Evolutionary conservation across 2,113 vertebrate species (phyloP), one percentile per base, ranked within the genome.

Genomic region (Neopipo cinnamomea): DNA sequence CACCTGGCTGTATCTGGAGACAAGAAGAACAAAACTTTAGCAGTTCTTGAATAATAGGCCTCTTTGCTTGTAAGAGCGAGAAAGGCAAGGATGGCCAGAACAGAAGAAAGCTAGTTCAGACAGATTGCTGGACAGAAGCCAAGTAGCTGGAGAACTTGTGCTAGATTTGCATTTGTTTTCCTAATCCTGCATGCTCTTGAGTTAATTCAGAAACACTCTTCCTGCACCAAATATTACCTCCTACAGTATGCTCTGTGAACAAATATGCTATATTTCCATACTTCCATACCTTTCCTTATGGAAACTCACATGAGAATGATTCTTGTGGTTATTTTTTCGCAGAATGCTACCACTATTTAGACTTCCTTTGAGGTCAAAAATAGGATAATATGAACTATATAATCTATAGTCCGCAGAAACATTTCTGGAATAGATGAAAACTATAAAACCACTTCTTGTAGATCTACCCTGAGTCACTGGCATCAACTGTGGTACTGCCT

Each of bases 351-450:
- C 22, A 30, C 28, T 80, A 42, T 72, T 84, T 50, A 61, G 24
- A 63, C 35, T 83, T 83, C n/a, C 39, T 89, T 70, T 66, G 41
- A 77, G 46, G 35, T 73, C 15, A 76, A 80, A 83, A 65, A 86
- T 21, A 75, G 52, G 39, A 9, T 62, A 61, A 68, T 71, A 70
- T 9, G 41, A 75, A 80, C 70, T 82, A 80, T 49, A 73, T 49
- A 67, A 78, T 31, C n/a, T 58, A 50, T 8, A 50, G 44, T 58
- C 50, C 42, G 62, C 50, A 85, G 50, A 68, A 91, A 19, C 3
- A 33, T 79, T 78, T 83, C 89, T 83, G 67, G 92, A 96, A 92
- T 53, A 91, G 91, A 92, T 12, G 13, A 35, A 90, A 92, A 91
- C 49, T 85, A 72, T 79, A 88, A 95, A 92, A 65, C 8, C 41